Base-by-base conservation (phyloP, 2,888 invertebrate species). In the Limenitis camilla region DNA sequence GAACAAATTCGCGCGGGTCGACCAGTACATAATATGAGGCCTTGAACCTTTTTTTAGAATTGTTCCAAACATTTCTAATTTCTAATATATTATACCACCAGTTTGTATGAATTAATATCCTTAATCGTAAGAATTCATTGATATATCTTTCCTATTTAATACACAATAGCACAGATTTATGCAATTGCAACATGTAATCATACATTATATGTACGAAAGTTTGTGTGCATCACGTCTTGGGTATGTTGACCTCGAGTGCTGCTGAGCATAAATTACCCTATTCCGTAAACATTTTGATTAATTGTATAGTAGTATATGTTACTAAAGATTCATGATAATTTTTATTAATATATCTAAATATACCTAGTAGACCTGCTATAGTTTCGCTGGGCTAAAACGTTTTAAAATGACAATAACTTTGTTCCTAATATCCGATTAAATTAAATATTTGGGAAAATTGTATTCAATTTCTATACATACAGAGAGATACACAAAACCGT, bases 181-280 rank as follows among this genome's bases (percentile, higher is more conserved):
- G 35, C 35, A 40, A 44, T 28, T 40, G 39, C 29, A 40, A 35
- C 8, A 33, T 32, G 39, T 50, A 40, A 19, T 11, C 43, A 39
- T 33, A 40, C 29, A 33, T 43, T 43, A 39, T n/a, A 40, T 7
- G 39, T 40, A 44, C 45, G 35, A 40, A 45, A 46, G 45, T 44
- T 33, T 33, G 44, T 50, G n/a, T 44, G 28, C 33, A 50, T 35
- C 11, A 40, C 40, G 40, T 39, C 46, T 45, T 42, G 42, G 35
- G 44, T 41, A 31, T 35, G 40, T 44, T 52, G 52, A 49, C 54
- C 47, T 45, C 54, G 43, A 36, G 46, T 43, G 31, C 46, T 32
- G 31, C 32, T 50, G 39, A 32, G 49, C 50, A 57, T 54, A 52
- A 54, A 58, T 62, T 52, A 55, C 49, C 57, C 52, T 54, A 55